Evolutionary conservation across 2,888 invertebrate genomes (phyloP), one percentile per base, ranked within the genome.

Genomic region (Tuta absoluta): DNA sequence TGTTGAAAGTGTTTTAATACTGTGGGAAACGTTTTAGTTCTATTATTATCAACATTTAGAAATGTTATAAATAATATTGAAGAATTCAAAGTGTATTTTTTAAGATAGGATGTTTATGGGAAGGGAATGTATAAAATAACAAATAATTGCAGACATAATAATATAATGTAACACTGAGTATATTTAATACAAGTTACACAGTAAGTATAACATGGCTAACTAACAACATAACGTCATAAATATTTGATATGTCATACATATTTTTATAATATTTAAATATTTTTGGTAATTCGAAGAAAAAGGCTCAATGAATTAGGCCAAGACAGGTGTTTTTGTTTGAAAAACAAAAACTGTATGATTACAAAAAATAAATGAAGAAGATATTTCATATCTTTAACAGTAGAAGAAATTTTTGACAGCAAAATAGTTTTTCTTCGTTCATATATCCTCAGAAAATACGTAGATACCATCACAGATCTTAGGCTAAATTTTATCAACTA

Each of bases 361-460:
- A 72, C 49, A 66, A 67, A 49, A 66, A 10, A 5, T 4, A 53
- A 53, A 53, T 12, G 24, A 70, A 81, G 77, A 84, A 84, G 86
- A 89, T 87, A 88, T 87, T 76, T 78, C 0, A 89, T 88, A 89
- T 84, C 87, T 86, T 85, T 83, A 87, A 88, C 87, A 78, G 76
- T 74, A 68, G 75, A 69, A 67, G 64, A 66, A 33, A 33, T 65
- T 67, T 80, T 78, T 78, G 82, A 82, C 82, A 81, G 82, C 87
- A 87, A 86, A 85, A 85, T 83, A 83, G 71, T 73, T 72, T 73
- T 71, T 73, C 68, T 72, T 69, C 67, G 75, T 68, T 33, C 33
- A 51, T 68, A 77, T 71, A 80, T 73, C 74, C 72, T 89, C 84
- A 77, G 84, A 88, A 89, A 89, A 89, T 88, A 86, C 74, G 65